These are phyloP conservation scores for Phasianus colchicus DNA, from an alignment of 2,113 vertebrate genomes.

Conservation along the genomic window DNA sequence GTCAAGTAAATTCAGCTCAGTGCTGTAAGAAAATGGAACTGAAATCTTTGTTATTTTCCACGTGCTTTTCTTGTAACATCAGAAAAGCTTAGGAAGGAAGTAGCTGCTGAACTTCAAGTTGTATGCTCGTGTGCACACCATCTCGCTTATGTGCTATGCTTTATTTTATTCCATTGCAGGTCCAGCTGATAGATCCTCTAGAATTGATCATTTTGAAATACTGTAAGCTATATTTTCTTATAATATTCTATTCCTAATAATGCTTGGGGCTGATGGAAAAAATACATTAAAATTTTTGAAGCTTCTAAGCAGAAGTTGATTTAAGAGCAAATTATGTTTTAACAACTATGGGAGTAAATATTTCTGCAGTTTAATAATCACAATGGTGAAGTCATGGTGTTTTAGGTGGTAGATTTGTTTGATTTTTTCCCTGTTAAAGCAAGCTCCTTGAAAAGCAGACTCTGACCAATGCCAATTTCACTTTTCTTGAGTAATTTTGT, in stretches of 20 bases:
- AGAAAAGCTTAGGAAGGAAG: neutral
- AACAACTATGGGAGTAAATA: neutral
- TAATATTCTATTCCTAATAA: neutral
- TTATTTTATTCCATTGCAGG: neutral
- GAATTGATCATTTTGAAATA: neutral
- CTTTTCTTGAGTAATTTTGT: neutral
- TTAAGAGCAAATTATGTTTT: neutral
- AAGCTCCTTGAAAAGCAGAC: neutral
- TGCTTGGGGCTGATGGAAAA: neutral
- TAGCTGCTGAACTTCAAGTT: neutral
- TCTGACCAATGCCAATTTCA: neutral
- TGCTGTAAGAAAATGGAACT: neutral
- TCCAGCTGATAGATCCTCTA: neutral
- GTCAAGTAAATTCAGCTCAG: neutral
- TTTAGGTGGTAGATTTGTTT: neutral
- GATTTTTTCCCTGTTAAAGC: neutral
- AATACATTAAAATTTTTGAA: neutral
- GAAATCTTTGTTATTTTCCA: neutral
- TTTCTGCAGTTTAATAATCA: neutral
- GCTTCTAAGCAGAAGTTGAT: neutral
- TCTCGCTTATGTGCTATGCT: rapidly evolving
- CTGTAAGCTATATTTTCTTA: neutral
- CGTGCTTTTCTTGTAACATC: neutral
- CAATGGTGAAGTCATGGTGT: neutral
- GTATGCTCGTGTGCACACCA: neutral